These are phyloP conservation scores for Ceratothoa steindachneri DNA, from an alignment of 2,888 invertebrate genomes.

Conservation along the genomic window DNA sequence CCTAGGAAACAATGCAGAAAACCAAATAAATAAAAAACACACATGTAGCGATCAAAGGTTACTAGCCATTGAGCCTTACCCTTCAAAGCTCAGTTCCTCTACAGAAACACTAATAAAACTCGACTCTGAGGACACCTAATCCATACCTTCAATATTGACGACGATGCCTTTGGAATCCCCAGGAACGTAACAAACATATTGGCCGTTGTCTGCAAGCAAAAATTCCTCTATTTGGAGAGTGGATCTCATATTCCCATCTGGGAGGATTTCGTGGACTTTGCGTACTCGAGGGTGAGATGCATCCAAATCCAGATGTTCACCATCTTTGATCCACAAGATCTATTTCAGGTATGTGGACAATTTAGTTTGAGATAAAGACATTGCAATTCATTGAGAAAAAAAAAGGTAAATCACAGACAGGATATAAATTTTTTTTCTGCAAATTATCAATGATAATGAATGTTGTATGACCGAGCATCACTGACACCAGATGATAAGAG, in stretches of 20 bases:
- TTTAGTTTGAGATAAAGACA: background rate
- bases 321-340: constrained; percentile 45
- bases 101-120: too few relatives aligned
- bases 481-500: too few relatives aligned
- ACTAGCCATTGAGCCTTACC: too few relatives aligned
- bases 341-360: background rate
- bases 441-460: too few relatives aligned
- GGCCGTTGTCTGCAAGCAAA: constrained; percentile 36
- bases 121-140: too few relatives aligned
- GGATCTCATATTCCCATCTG: constrained; percentile 11
- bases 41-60: background rate
- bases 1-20: too few relatives aligned
- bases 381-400: too few relatives aligned
- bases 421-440: too few relatives aligned
- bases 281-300: background rate
- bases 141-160: constrained; percentile 40
- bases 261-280: constrained; percentile 3
- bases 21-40: background rate
- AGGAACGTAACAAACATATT: constrained; percentile 43
- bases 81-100: too few relatives aligned
- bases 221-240: constrained; percentile 34
- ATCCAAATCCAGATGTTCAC: constrained; percentile 24
- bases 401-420: too few relatives aligned
- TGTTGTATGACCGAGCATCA: too few relatives aligned
- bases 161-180: constrained; percentile 42